phyloP scores from a whole-genome alignment of 2,797 vertebrate species.

The Anguilla megastoma region DNA sequence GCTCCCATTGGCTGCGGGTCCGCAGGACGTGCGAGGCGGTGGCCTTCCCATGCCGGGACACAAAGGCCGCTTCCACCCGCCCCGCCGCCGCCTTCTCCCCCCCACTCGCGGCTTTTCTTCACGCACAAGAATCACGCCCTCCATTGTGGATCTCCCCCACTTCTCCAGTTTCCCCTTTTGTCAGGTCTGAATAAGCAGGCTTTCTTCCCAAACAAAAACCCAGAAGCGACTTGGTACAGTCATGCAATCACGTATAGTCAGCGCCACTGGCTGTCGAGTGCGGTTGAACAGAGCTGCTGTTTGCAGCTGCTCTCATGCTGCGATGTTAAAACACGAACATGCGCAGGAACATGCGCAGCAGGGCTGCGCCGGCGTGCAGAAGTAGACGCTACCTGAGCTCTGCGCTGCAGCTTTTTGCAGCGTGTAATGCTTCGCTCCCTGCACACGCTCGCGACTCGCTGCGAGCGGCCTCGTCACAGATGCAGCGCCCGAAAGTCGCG shows the following conservation, averaged over 20 bases:
- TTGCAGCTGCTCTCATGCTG: neutral
- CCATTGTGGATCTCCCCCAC: neutral
- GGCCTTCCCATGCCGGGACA: neutral
- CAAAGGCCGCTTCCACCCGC: neutral
- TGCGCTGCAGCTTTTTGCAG: neutral
- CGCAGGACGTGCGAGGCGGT: neutral
- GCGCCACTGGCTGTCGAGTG: neutral
- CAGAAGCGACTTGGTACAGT: neutral
- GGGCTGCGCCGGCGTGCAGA: neutral
- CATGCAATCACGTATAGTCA: neutral
- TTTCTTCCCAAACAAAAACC: neutral
- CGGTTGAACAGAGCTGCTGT: neutral
- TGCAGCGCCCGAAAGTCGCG: neutral
- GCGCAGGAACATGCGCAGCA: neutral
- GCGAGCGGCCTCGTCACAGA: neutral
- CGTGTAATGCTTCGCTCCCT: neutral
- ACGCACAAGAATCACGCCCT: neutral
- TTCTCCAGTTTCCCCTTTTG: conserved; percentile 19
- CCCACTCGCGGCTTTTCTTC: neutral
- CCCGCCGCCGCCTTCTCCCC: neutral
- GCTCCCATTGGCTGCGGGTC: neutral
- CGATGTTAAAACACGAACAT: neutral
- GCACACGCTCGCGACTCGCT: neutral
- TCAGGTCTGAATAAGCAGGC: neutral
- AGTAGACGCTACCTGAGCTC: neutral